Percentiles rank a stretch among this genome's conserved stretches.
Conservation (phyloP, 2,888 invertebrate species). For the Euclidia mi region DNA sequence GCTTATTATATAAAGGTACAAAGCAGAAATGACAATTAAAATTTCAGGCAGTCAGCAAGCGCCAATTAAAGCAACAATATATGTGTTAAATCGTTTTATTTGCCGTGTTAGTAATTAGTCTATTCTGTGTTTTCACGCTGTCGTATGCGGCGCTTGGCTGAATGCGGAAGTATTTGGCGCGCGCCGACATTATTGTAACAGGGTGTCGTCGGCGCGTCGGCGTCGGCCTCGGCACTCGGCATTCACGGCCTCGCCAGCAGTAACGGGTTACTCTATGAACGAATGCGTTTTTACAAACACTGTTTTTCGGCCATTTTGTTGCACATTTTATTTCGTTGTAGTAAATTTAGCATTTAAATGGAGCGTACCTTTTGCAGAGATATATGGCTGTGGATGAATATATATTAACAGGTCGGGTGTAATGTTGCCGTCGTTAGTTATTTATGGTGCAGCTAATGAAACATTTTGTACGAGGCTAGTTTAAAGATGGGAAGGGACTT, state of each 20-base stretch:
- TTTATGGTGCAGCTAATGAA: conserved; percentile 51
- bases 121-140: conserved; percentile 30
- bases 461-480: conserved; percentile 34
- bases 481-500: conserved; percentile 12
- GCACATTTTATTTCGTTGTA: conserved; percentile 41
- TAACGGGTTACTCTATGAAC: conserved; percentile 19
- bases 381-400: conserved; percentile 47
- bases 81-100: conserved; percentile 23
- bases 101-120: conserved; percentile 33
- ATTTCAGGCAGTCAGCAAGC: neutral
- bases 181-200: conserved; percentile 30
- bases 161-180: conserved; percentile 53
- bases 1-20: neutral
- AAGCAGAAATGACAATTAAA: neutral
- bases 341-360: conserved; percentile 36
- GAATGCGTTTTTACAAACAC: conserved; percentile 48
- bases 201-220: conserved; percentile 34
- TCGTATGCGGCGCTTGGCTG: conserved; percentile 41
- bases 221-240: conserved; percentile 6
- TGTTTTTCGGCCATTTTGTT: conserved; percentile 25
- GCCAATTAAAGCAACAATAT: conserved; percentile 15
- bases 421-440: conserved; percentile 29
- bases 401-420: conserved; percentile 49
- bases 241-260: neutral
- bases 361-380: conserved; percentile 34